These are phyloP conservation scores for Parauchenoglanis punctatus DNA, from an alignment of 2,797 vertebrate genomes.

Conservation along the genomic window DNA sequence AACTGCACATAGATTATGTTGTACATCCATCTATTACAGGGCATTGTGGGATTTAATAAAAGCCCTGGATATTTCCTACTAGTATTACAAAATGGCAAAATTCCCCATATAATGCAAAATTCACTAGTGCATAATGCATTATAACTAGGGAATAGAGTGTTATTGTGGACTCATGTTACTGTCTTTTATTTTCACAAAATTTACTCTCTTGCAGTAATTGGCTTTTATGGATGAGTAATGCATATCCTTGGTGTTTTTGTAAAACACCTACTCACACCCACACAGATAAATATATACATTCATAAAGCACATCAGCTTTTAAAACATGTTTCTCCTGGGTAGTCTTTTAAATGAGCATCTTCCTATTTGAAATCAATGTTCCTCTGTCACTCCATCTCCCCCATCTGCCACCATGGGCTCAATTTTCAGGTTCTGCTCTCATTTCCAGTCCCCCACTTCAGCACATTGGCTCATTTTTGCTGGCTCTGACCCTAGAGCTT, in stretches of 20 bases:
- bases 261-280: no score
- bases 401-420: slow-evolving; percentile 17
- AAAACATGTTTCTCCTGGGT: not conserved
- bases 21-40: not conserved
- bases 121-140: not conserved
- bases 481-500: slow-evolving; percentile 22
- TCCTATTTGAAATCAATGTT: not conserved
- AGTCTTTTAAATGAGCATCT: not conserved
- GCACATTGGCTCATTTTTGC: slow-evolving; percentile 40
- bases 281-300: not conserved
- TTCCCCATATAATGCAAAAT: not conserved
- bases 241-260: not conserved
- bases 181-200: not conserved
- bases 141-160: not conserved
- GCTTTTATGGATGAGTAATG: not conserved
- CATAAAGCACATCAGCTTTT: not conserved
- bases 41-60: not conserved
- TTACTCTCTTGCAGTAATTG: not conserved
- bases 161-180: not conserved
- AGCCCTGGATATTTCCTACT: not conserved
- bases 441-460: slow-evolving; percentile 42
- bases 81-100: not conserved
- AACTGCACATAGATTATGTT: not conserved
- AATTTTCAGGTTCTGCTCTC: slow-evolving; percentile 34
- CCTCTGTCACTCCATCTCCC: not conserved